phyloP scores from a whole-genome alignment of 1,140 invertebrate genomes.

The Bacillus rossius region DNA sequence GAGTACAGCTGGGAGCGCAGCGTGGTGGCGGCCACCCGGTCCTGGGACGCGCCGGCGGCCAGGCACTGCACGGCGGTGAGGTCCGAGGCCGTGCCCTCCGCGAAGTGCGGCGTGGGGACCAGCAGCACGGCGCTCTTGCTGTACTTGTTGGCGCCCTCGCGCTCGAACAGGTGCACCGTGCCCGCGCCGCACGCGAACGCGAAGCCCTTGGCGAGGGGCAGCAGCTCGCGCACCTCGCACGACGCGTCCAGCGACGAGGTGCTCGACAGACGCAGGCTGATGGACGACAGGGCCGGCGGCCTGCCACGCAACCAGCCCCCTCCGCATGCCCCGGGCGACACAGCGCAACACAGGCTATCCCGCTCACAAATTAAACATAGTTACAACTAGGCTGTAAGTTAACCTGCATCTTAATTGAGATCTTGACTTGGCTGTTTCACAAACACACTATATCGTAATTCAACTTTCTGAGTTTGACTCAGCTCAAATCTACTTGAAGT shows the following conservation, averaged over 20 bases:
- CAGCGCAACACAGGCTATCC: too few species aligned
- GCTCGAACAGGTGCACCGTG: constrained; percentile 60
- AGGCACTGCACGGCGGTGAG: constrained; percentile 51
- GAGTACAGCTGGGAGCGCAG: constrained; percentile 56
- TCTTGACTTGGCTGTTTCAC: too few species aligned
- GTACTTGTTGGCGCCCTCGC: constrained; percentile 52
- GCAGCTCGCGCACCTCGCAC: constrained; percentile 28
- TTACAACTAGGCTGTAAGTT: too few species aligned
- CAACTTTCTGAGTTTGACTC: too few species aligned
- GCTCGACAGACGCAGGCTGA: constrained; percentile 32
- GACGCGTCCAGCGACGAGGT: constrained; percentile 12
- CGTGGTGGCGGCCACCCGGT: constrained; percentile 54
- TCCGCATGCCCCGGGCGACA: too few species aligned
- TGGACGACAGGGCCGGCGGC: too few species aligned
- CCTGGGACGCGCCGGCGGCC: constrained; percentile 47
- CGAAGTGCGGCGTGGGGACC: constrained; percentile 44
- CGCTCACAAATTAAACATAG: too few species aligned
- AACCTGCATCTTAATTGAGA: too few species aligned
- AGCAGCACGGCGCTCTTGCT: constrained; percentile 52
- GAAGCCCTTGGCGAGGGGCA: constrained; percentile 53
- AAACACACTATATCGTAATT: too few species aligned
- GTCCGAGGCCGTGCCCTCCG: constrained; percentile 26
- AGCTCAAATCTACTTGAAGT: too few species aligned
- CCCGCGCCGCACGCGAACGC: constrained; percentile 51
- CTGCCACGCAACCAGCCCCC: not conserved